Base-by-base conservation (phyloP, 2,113 vertebrate species). In the Petrocephalus microphthalmus region DNA sequence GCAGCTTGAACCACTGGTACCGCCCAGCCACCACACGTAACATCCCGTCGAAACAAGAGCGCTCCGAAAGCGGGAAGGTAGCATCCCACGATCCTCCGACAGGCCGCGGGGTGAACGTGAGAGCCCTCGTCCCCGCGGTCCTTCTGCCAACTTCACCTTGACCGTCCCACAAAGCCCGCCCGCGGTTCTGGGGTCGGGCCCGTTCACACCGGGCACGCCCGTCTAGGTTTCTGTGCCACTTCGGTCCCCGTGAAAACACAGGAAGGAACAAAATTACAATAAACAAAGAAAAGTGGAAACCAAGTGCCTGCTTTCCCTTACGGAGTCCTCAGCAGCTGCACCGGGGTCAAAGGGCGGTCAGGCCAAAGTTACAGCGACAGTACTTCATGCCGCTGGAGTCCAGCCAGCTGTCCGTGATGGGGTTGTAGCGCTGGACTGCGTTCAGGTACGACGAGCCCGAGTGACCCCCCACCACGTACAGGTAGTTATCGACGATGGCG, bases 401-500 rank as follows among this genome's bases (percentile, higher is more conserved):
- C 95, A 96, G 95, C 98, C 98, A 99, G 20, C 94, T 96, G 91
- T 99, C 98, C 0, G 97, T 96, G 92, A 98, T 96, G 17, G 98
- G 98, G 85, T 99, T 97, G 5, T 99, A 99, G 85, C 96, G 96
- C 94, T 99, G 98, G 74, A 99, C 98, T 19, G 97, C 97, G 94
- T 99, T 99, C 92, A 99, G 95, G 92, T 99, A 99, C 85, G 98
- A 99, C 0, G 98, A 99, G 33, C 98, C 98, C 0, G 98, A 99
- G 91, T 99, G 98, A 22, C 98, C 98, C 0, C 98, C 98, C 0
- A 99, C 98, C 51, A 99, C 98, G 29, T 99, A 99, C 85, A 99
- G 98, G 94, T 95, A 97, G 94, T 98, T 97, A 89, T 99, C 98
- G 84, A 99, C 96, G 8, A 99, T 96, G 2, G 98, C 97, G 29